Conservation (phyloP, 2,888 invertebrate species). For the Amphipoea lucens region DNA sequence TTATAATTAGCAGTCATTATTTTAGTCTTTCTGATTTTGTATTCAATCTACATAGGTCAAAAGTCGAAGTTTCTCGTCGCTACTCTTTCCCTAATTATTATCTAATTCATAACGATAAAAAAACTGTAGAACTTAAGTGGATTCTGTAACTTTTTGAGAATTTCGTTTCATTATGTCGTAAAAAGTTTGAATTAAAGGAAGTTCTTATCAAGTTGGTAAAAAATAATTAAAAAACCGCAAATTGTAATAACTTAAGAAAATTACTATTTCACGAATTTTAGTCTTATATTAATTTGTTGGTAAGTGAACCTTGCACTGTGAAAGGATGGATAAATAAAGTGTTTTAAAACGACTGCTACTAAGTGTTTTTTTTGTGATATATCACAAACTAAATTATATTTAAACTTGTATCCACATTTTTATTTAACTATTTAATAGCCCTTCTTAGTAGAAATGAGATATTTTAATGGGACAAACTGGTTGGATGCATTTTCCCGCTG, state of each 20-base stretch:
- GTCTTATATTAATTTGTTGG: conserved; percentile 33
- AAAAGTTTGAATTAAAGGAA: conserved; percentile 5
- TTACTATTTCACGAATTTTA: conserved; percentile 51
- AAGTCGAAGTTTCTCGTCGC: not conserved
- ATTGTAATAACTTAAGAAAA: conserved; percentile 51
- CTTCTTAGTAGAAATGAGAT: conserved; percentile 31
- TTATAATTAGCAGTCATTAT: not conserved
- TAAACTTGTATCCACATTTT: conserved; percentile 23
- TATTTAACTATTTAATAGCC: conserved; percentile 35
- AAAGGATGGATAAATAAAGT: conserved; percentile 44
- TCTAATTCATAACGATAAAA: not conserved
- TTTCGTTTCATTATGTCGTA: conserved; percentile 20
- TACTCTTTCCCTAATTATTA: not conserved
- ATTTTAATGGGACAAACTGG: conserved; percentile 49
- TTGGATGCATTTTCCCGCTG: conserved; percentile 28
- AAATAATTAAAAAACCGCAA: conserved; percentile 48
- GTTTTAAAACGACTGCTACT: conserved; percentile 28
- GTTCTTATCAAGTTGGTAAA: conserved; percentile 19
- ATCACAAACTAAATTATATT: conserved; percentile 13
- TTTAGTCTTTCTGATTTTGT: not conserved
- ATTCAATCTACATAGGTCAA: not conserved
- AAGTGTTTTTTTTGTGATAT: conserved; percentile 34
- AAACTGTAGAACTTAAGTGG: not conserved
- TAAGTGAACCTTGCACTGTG: conserved; percentile 45
- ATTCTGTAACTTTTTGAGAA: not conserved